Conservation (phyloP, 2,797 vertebrate genomes). For the Falco rusticolus region DNA sequence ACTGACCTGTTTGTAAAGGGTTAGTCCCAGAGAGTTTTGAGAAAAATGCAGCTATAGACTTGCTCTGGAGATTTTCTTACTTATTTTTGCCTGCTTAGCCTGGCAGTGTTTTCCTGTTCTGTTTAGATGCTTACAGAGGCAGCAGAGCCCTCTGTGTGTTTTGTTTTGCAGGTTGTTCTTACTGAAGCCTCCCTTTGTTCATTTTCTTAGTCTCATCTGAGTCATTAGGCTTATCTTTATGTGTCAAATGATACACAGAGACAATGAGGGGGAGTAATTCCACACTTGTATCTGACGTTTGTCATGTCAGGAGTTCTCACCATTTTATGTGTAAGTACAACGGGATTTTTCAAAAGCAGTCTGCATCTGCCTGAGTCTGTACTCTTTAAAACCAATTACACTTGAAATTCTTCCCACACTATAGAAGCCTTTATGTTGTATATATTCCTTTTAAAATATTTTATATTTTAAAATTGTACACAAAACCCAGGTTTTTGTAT, state of each 20-base stretch:
- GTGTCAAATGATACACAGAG: not conserved
- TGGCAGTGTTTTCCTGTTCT: not conserved
- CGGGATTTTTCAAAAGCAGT: not conserved
- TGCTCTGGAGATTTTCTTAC: not conserved
- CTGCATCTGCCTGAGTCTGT: not conserved
- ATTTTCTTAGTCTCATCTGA: not conserved
- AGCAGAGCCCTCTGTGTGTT: not conserved
- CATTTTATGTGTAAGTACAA: not conserved
- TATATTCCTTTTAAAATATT: not conserved
- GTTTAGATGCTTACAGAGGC: not conserved
- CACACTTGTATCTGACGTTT: not conserved
- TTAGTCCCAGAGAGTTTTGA: not conserved
- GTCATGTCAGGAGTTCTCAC: not conserved
- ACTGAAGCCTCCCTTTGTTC: not conserved
- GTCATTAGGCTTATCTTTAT: not conserved
- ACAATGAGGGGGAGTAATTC: not conserved
- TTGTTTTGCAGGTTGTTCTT: not conserved
- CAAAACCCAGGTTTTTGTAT: not conserved
- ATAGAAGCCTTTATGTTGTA: not conserved
- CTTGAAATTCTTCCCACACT: not conserved
- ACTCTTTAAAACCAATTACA: not conserved
- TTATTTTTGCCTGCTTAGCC: not conserved
- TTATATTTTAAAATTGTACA: not conserved
- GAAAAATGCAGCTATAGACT: not conserved
- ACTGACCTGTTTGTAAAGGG: not conserved